phyloP scores from a whole-genome alignment of 2,113 vertebrate genomes.

The Python bivittatus region DNA sequence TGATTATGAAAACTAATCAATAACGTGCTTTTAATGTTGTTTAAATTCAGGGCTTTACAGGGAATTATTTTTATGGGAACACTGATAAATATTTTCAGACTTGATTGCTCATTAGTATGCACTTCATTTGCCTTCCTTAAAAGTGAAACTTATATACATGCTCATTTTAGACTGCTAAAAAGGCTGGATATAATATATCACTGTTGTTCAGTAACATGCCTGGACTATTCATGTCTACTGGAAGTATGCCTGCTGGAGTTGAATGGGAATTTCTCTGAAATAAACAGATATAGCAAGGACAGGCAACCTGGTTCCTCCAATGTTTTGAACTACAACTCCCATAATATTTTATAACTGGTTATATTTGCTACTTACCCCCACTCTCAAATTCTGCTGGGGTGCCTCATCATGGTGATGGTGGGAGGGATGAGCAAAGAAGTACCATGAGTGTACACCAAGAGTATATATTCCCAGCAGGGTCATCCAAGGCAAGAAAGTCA shows the following conservation, averaged over 20 bases:
- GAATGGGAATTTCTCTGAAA: background rate
- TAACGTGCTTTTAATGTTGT: background rate
- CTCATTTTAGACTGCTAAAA: background rate
- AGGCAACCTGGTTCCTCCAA: background rate
- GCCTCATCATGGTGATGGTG: too few relatives aligned
- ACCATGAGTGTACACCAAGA: too few relatives aligned
- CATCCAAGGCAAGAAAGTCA: background rate
- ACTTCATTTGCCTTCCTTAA: background rate
- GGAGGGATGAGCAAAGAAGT: too few relatives aligned
- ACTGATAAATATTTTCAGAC: background rate
- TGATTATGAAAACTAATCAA: background rate
- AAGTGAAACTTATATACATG: background rate
- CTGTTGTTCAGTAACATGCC: background rate
- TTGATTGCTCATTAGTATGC: background rate
- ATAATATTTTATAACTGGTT: too few relatives aligned
- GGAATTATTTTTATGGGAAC: background rate
- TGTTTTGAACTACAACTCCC: background rate
- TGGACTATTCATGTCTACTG: background rate
- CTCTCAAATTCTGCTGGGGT: too few relatives aligned
- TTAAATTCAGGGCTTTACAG: background rate
- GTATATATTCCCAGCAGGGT: too few relatives aligned
- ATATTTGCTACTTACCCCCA: too few relatives aligned
- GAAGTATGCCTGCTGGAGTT: background rate
- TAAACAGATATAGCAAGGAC: background rate
- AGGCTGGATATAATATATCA: background rate